Evolutionary conservation across 2,888 invertebrate genomes (phyloP), one percentile per base, ranked within the genome.

Genomic region (Pammene fasciana): DNA sequence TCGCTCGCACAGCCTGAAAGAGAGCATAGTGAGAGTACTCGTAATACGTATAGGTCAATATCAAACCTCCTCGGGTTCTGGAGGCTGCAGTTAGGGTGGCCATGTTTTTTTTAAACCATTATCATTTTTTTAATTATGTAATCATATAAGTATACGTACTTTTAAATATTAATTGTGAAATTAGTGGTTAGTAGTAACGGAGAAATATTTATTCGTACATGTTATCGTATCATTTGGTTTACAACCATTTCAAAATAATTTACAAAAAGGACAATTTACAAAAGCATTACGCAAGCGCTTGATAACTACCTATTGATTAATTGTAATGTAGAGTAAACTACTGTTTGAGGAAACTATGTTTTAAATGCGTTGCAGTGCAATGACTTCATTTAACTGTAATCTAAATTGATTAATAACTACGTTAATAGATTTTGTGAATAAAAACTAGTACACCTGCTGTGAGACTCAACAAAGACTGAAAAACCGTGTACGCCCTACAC

Each of bases 1-100:
- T 80, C 85, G 61, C 78, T 90, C 82, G 52, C 83, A 78, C 90
- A 76, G 75, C 82, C 87, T 88, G 86, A 90, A 89, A 90, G 86
- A 84, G 87, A 86, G 85, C 82, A 82, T 78, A 76, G 78, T 72
- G 84, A 87, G 86, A 87, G 86, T 88, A 83, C 87, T 90, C 85
- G 88, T 90, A 90, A 87, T 92, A 92, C 87, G 92, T 92, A 92
- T 92, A 92, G 92, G 92, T 92, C 92, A 92, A 92, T 92, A 92
- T 92, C 89, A 91, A 90, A 89, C 88, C 90, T 91, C 84, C 90
- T 90, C 89, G 89, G 90, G 87, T 85, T 85, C 89, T 86, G 92
- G 92, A 92, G 88, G 92, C 92, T 92, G 92, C 85, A 88, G 85
- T 86, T 90, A 88, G 86, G 88, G 87, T 89, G 82, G 68, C 85